Evolutionary conservation across 2,113 vertebrate species (phyloP).

Genomic region (Anser brachyrhynchus): DNA sequence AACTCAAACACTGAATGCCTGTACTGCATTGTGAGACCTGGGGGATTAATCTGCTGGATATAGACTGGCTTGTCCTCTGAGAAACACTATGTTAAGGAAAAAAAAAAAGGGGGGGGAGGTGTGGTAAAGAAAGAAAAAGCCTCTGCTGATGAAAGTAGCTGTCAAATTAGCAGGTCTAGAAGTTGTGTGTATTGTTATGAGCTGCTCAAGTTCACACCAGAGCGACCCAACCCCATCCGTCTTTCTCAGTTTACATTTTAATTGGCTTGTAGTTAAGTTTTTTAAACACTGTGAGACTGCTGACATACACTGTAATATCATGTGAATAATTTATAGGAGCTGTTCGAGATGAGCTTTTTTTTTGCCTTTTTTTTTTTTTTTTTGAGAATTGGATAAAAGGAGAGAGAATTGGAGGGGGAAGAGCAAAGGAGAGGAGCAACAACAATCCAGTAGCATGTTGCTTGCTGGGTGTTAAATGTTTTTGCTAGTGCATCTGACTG

Average conservation of each 20-base stretch:
- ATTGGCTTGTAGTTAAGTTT: constrained; percentile 88
- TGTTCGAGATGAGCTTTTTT: constrained; percentile 68
- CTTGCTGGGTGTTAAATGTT: constrained; percentile 68
- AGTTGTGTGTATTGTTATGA: constrained; percentile 82
- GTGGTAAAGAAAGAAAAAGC: constrained; percentile 19
- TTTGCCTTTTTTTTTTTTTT: background rate
- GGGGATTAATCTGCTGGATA: constrained; percentile 55
- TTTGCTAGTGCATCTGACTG: constrained; percentile 47
- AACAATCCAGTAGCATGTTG: constrained; percentile 18
- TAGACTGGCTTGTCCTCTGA: constrained; percentile 58
- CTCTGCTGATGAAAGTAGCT: constrained; percentile 81
- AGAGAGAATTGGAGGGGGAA: constrained; percentile 8
- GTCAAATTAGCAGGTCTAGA: constrained; percentile 84
- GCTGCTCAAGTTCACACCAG: constrained; percentile 83
- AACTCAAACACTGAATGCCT: background rate
- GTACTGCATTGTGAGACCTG: background rate
- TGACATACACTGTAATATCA: constrained; percentile 85
- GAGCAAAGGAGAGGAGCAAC: constrained; percentile 1
- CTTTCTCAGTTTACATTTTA: constrained; percentile 90
- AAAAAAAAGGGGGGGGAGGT: background rate
- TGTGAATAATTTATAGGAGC: constrained; percentile 86
- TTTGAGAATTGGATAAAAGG: constrained; percentile 62
- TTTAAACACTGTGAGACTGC: constrained; percentile 85
- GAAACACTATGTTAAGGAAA: constrained; percentile 49
- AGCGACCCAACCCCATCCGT: constrained; percentile 80